A percentile compares a stretch with the other conserved stretches of the same genome.
Conservation (phyloP, 2,113 vertebrate species). For the Brachirus orientalis region DNA sequence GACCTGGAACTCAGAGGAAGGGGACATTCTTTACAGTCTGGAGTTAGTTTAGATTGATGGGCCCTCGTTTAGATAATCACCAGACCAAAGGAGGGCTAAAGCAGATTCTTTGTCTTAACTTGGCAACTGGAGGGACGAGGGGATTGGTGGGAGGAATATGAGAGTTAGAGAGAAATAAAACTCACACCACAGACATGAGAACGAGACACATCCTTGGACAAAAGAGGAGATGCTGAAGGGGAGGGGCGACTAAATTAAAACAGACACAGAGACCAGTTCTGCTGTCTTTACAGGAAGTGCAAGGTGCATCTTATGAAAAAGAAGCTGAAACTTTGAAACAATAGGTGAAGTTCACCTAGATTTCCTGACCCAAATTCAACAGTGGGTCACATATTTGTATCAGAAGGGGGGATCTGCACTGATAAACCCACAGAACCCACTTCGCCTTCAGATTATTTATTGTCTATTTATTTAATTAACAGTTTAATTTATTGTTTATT, state of each 20-base stretch:
- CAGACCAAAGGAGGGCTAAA: constrained; percentile 70
- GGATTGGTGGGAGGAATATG: constrained; percentile 69
- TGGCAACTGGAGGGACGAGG: constrained; percentile 64
- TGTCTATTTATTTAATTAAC: too few relatives aligned
- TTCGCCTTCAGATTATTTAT: too few relatives aligned
- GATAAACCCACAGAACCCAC: too few relatives aligned
- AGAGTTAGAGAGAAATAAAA: constrained; percentile 71
- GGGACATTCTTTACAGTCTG: constrained; percentile 73
- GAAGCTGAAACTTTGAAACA: constrained; percentile 24
- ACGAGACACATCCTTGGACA: constrained; percentile 68
- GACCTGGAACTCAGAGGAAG: constrained; percentile 51
- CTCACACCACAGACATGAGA: constrained; percentile 70
- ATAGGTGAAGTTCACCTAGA: too few relatives aligned
- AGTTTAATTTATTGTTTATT: too few relatives aligned
- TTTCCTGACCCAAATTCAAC: too few relatives aligned
- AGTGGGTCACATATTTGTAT: too few relatives aligned
- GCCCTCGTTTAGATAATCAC: constrained; percentile 73
- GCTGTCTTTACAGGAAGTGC: constrained; percentile 36
- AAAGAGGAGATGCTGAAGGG: constrained; percentile 2
- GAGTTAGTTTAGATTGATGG: constrained; percentile 71
- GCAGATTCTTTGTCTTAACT: constrained; percentile 75
- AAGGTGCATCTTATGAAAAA: constrained; percentile 28
- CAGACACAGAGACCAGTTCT: constrained; percentile 21
- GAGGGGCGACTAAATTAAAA: constrained; percentile 52
- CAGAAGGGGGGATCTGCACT: too few relatives aligned